Evolutionary conservation across 2,888 invertebrate genomes (phyloP), one percentile per base, ranked within the genome.

Genomic region (Heliconius charithonia): DNA sequence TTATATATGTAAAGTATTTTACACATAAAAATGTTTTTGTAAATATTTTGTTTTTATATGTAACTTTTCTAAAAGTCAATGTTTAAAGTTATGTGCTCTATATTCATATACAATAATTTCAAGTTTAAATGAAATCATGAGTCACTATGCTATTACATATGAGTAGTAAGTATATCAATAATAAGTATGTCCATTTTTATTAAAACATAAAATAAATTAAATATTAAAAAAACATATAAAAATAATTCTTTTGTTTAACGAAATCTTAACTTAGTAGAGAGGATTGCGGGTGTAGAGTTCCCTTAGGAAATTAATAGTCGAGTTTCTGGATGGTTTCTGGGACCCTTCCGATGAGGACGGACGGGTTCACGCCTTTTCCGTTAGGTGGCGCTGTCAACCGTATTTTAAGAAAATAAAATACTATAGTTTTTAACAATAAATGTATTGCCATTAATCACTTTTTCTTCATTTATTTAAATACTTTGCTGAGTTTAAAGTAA

Each of bases 271-370:
- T 78, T 94, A 90, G 94, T 94, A 94, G 85, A 77, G 86, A 90
- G 72, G 91, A 83, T 80, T 82, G 82, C 85, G 90, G 88, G 91
- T 89, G 90, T 87, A 83, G 90, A 90, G 92, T 88, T 93, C 93
- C 93, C 93, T 92, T 93, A 93, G 93, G 93, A 94, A 94, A 95
- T 94, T 93, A 93, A 93, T 93, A 89, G 91, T 85, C 85, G 86
- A 87, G 89, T 88, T 85, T 85, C 86, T 85, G 85, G 86, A 89
- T 90, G 87, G 89, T 88, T 85, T 85, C 86, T 85, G 85, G 86
- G 89, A 90, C 90, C 92, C 91, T 91, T 91, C 87, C 84, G 82
- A 45, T 16, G 72, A 72, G 82, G 82, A 75, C 79, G 76, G 82
- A 79, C 83, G 83, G 83, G 89, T 93, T 91, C 90, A 29, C 81